Conservation (phyloP, 2,888 invertebrate genomes). For the Thelaira solivaga region DNA sequence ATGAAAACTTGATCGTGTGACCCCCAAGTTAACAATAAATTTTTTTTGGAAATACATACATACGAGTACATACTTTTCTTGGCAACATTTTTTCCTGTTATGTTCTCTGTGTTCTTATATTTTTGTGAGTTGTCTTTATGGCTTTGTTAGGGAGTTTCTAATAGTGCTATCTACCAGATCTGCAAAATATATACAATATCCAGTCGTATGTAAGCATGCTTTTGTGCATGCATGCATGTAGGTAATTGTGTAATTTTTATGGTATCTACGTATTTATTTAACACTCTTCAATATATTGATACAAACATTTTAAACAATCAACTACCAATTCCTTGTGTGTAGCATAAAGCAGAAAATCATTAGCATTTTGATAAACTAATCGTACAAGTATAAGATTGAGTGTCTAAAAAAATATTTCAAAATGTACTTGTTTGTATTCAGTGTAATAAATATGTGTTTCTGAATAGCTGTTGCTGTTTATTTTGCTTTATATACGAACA, state of each 20-base stretch:
- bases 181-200: constrained; percentile 15
- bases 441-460: constrained; percentile 46
- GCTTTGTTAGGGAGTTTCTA: too few species aligned
- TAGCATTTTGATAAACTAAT: constrained; percentile 18
- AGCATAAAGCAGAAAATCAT: constrained; percentile 8
- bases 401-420: too few species aligned
- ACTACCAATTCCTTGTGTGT: constrained; percentile 9
- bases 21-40: too few species aligned
- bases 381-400: too few species aligned
- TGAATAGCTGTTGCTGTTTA: constrained; percentile 34
- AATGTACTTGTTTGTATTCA: constrained; percentile 16
- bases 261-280: constrained; percentile 6
- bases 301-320: too few species aligned
- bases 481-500: constrained; percentile 10
- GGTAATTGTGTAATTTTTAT: constrained; percentile 30
- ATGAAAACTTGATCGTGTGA: too few species aligned
- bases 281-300: constrained; percentile 1
- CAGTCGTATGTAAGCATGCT: background rate
- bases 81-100: background rate
- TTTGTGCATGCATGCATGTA: too few species aligned
- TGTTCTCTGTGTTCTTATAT: background rate
- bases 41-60: too few species aligned
- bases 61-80: too few species aligned
- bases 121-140: background rate
- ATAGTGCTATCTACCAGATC: too few species aligned